Evolutionary conservation across 2,113 vertebrate species (phyloP), one percentile per base, ranked within the genome.

Genomic region (Tychaedon coryphoeus): DNA sequence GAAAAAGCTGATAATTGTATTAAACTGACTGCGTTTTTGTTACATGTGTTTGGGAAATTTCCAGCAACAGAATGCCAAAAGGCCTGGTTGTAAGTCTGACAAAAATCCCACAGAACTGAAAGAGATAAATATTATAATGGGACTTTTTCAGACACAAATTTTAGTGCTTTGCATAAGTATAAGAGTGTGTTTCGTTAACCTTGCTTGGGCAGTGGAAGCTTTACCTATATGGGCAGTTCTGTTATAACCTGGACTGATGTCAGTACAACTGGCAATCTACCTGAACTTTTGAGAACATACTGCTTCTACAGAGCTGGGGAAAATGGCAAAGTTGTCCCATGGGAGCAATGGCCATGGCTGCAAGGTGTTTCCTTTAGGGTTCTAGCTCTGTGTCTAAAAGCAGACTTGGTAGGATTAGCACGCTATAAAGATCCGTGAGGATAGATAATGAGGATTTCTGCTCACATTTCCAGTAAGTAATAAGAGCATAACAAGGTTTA

Each of bases 1-100:
- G 97, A 53, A 97, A 98, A 98, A 98, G 97, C 96, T 98, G 97
- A 98, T 97, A 98, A 98, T 97, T 98, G 93, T 98, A 97, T 98
- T 98, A 98, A 97, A 98, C 95, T 96, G 94, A 97, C 96, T 97
- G 96, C 94, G 40, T 94, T 98, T 97, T 98, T 98, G 96, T 98
- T 98, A 97, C 96, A 97, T 97, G 96, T 95, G 87, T 94, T 98
- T 98, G 98, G 97, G 97, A 97, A 97, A 96, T 97, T 97, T 98
- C 98, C 97, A 98, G 50, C 96, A 96, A 90, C n/a, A 34, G 96
- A 95, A 82, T 97, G 97, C 98, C 98, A 98, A 97, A 96, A 93
- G 82, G 95, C 95, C 96, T 95, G 97, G 83, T 96, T 96, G 88
- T 56, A 65, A 97, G 91, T 95, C 96, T 97, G 95, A 97, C 95